Percentiles rank a stretch among this genome's conserved stretches.
phyloP scores from a whole-genome alignment of 2,797 vertebrate genomes.

The Leucoraja ocellata region DNA sequence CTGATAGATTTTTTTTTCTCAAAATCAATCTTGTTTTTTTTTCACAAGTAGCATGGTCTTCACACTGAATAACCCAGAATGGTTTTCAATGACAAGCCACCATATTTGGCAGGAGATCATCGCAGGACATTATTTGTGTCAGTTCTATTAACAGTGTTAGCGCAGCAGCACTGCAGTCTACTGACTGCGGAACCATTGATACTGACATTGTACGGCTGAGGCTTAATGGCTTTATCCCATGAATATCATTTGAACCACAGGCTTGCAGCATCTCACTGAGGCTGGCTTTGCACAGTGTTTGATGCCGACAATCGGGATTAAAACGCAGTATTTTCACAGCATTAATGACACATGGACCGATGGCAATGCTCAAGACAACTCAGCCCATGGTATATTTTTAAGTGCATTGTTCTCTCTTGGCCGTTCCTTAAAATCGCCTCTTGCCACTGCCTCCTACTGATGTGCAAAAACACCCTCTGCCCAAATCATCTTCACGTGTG shows the following conservation, averaged over 20 bases:
- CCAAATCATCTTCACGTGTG: neutral
- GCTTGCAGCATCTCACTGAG: neutral
- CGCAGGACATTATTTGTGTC: neutral
- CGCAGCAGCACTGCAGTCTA: neutral
- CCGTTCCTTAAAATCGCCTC: neutral
- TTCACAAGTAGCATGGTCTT: neutral
- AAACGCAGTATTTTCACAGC: constrained; percentile 3
- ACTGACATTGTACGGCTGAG: neutral
- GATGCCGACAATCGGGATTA: neutral
- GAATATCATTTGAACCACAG: neutral
- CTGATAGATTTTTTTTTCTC: neutral
- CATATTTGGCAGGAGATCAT: neutral
- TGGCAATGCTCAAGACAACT: neutral
- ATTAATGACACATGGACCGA: neutral
- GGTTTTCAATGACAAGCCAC: neutral
- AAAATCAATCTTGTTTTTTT: neutral
- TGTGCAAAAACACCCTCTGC: neutral
- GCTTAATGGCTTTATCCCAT: neutral
- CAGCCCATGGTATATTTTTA: neutral
- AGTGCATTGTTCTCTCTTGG: neutral
- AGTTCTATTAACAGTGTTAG: neutral
- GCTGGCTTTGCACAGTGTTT: neutral
- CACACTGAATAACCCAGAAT: neutral
- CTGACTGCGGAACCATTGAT: neutral
- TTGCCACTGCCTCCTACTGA: neutral